Percentiles rank a stretch among this genome's conserved stretches.
phyloP scores from a whole-genome alignment of 92 coral and sea anemone genomes.

The Palythoa heliodiscus region DNA sequence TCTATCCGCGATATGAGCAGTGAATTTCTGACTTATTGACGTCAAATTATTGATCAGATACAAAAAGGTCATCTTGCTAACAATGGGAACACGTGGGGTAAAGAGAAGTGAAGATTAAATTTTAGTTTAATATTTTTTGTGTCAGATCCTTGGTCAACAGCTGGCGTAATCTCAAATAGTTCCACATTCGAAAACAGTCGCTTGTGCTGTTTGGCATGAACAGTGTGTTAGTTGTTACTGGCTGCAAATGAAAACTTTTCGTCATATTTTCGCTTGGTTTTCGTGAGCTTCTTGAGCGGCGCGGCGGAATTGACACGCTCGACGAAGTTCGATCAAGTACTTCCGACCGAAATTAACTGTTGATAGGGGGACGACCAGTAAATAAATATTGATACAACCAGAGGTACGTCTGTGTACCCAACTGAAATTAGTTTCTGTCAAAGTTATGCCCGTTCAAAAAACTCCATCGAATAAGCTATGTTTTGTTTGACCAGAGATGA shows the following conservation, averaged over 20 bases:
- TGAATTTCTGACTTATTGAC: slow-evolving; percentile 39
- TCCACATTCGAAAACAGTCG: background rate
- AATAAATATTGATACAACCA: slow-evolving; percentile 54
- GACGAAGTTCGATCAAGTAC: slow-evolving; percentile 48
- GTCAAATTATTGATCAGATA: slow-evolving; percentile 36
- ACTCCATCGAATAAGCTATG: background rate
- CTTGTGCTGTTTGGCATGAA: background rate
- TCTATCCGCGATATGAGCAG: slow-evolving; percentile 31
- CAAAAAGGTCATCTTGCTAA: slow-evolving; percentile 31
- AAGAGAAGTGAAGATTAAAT: slow-evolving; percentile 33
- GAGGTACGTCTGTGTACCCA: slow-evolving; percentile 28
- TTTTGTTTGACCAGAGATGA: slow-evolving; percentile 2
- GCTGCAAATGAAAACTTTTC: background rate
- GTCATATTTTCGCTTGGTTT: slow-evolving; percentile 7
- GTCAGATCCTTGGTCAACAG: slow-evolving; percentile 19
- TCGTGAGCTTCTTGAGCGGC: slow-evolving; percentile 19
- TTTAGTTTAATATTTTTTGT: background rate
- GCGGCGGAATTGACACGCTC: slow-evolving; percentile 26
- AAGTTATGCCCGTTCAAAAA: background rate
- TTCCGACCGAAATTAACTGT: slow-evolving; percentile 64
- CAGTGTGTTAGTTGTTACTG: background rate
- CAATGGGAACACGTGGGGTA: slow-evolving; percentile 46
- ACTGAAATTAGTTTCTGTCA: slow-evolving; percentile 2
- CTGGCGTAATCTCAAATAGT: slow-evolving; percentile 6
- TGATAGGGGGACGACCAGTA: slow-evolving; percentile 66